A percentile compares a stretch with the other conserved stretches of the same genome.
phyloP scores from a whole-genome alignment of 2,113 vertebrate genomes.

The Vicugna pacos region DNA sequence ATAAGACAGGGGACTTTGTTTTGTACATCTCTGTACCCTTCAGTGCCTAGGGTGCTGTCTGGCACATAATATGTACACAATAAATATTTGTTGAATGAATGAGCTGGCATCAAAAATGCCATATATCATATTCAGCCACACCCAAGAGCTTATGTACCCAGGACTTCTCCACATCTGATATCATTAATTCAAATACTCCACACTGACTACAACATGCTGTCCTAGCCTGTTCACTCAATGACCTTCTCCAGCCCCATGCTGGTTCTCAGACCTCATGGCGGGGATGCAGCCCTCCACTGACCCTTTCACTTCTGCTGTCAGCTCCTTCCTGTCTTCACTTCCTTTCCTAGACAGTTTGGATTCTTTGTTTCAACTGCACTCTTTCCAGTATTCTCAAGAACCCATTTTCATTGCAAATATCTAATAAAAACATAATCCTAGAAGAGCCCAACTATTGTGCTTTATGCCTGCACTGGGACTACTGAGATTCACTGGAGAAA shows the following conservation, averaged over 20 bases:
- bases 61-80: slow-evolving; percentile 37
- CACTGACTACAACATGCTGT: background rate
- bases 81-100: slow-evolving; percentile 70
- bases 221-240: background rate
- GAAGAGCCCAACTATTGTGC: background rate
- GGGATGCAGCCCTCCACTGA: background rate
- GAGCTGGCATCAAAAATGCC: slow-evolving; percentile 63
- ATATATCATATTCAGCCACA: slow-evolving; percentile 46
- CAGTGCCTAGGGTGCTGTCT: slow-evolving; percentile 7
- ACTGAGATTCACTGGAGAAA: slow-evolving; percentile 14
- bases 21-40: slow-evolving; percentile 46
- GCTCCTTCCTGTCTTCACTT: slow-evolving; percentile 30
- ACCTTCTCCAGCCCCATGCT: background rate
- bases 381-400: slow-evolving; percentile 53
- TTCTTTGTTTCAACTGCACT: slow-evolving; percentile 49
- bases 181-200: slow-evolving; percentile 44
- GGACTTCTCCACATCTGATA: slow-evolving; percentile 52
- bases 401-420: slow-evolving; percentile 30
- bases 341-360: slow-evolving; percentile 39
- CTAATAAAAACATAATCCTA: slow-evolving; percentile 7
- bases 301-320: background rate
- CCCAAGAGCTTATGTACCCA: slow-evolving; percentile 58
- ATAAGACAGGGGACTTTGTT: slow-evolving; percentile 42
- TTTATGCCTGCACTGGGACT: background rate
- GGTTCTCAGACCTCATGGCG: background rate